A percentile compares a stretch with the other conserved stretches of the same genome.
These are phyloP conservation scores for Picathartes gymnocephalus DNA, from an alignment of 2,113 vertebrate genomes.

Conservation along the genomic window DNA sequence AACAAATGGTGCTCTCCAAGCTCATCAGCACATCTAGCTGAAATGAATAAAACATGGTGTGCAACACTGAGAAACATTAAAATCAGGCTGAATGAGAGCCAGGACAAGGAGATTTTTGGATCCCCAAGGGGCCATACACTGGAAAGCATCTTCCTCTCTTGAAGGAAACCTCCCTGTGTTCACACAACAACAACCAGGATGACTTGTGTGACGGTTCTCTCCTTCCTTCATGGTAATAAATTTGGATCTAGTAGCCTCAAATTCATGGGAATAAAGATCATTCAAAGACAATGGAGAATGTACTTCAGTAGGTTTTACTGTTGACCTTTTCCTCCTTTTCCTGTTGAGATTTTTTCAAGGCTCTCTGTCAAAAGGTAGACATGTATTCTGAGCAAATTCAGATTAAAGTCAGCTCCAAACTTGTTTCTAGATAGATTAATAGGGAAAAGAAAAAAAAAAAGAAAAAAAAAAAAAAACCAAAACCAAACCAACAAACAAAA, in stretches of 20 bases:
- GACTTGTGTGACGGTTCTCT: background rate
- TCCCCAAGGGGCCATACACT: rapidly evolving
- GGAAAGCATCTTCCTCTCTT: background rate
- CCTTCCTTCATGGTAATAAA: background rate
- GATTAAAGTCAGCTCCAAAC: background rate
- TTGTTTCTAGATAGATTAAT: background rate
- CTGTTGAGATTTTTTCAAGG: background rate
- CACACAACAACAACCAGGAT: background rate
- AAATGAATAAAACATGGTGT: background rate
- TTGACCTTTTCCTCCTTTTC: background rate
- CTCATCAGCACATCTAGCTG: background rate
- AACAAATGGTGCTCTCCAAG: background rate
- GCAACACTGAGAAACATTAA: background rate
- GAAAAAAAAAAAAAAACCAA: no score
- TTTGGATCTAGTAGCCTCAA: background rate
- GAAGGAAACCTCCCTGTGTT: background rate
- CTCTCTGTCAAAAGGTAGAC: background rate
- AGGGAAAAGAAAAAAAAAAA: rapidly evolving
- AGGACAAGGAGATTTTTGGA: background rate
- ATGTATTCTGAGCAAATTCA: rapidly evolving
- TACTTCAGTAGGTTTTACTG: background rate
- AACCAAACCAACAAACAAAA: no score
- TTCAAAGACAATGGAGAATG: background rate
- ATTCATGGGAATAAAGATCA: background rate
- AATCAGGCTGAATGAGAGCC: background rate